Evolutionary conservation across 2,888 invertebrate species (phyloP).

Genomic region (Tinea pellionella): DNA sequence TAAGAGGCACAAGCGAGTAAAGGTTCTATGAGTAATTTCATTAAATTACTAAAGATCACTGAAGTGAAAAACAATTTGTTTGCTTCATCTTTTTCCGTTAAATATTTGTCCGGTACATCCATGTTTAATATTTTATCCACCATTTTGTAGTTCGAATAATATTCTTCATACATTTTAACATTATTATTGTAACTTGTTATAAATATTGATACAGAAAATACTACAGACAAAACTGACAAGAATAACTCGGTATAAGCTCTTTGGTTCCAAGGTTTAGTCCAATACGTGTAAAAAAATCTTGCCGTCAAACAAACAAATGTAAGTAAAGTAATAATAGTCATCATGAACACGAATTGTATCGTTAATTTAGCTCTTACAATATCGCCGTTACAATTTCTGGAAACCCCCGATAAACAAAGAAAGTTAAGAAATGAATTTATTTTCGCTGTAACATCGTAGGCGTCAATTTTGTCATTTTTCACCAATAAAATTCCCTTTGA

Average conservation of each 20-base stretch:
- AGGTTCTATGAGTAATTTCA: background rate
- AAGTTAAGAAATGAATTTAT: background rate
- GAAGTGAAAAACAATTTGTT: slow-evolving; percentile 1
- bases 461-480: background rate
- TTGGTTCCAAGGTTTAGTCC: slow-evolving; percentile 4
- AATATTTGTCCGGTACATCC: background rate
- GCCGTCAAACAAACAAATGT: background rate
- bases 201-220: slow-evolving; percentile 1
- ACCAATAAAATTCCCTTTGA: background rate
- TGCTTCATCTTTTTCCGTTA: background rate
- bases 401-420: background rate
- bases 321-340: background rate
- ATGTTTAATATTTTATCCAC: background rate
- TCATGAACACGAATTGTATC: background rate
- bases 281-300: slow-evolving; percentile 4
- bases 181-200: background rate
- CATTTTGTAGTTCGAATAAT: background rate
- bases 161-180: background rate
- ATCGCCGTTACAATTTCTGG: background rate
- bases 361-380: background rate
- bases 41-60: background rate
- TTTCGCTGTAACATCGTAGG: slow-evolving; percentile 2
- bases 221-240: background rate
- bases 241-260: background rate
- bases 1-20: background rate